These are phyloP conservation scores for Ephialtes manifestator DNA, from an alignment of 2,888 invertebrate species.

Conservation along the genomic window DNA sequence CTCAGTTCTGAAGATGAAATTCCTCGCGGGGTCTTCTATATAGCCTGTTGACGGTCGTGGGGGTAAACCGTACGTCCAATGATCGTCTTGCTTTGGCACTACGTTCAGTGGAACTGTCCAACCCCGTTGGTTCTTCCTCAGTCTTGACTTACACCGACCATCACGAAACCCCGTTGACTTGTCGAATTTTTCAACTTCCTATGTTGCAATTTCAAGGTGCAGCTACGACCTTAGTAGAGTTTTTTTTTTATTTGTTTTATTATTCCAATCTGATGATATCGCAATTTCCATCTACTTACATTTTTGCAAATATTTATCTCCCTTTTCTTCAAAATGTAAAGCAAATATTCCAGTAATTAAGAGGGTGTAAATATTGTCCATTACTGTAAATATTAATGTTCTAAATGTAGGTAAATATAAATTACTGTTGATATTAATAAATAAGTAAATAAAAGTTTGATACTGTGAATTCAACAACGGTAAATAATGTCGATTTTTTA, in stretches of 20 bases:
- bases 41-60: slow-evolving; percentile 81
- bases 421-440: no score
- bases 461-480: no score
- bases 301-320: background rate
- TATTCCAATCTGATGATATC: background rate
- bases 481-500: no score
- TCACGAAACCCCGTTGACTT: slow-evolving; percentile 48
- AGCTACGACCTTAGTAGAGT: background rate
- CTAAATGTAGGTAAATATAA: no score
- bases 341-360: background rate
- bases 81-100: slow-evolving; percentile 79
- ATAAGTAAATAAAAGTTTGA: no score
- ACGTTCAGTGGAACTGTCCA: slow-evolving; percentile 82
- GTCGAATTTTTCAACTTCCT: slow-evolving; percentile 54
- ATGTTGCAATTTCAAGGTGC: slow-evolving; percentile 36
- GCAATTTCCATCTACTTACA: background rate
- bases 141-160: slow-evolving; percentile 13
- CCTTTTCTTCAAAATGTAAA: background rate
- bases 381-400: no score
- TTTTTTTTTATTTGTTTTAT: background rate
- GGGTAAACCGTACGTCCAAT: slow-evolving; percentile 83
- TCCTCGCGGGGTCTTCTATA: slow-evolving; percentile 85
- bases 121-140: slow-evolving; percentile 67
- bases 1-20: slow-evolving; percentile 85
- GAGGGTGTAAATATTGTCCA: no score